These are phyloP conservation scores for Aphodius sticticus DNA, from an alignment of 2,888 invertebrate species.

Conservation along the genomic window DNA sequence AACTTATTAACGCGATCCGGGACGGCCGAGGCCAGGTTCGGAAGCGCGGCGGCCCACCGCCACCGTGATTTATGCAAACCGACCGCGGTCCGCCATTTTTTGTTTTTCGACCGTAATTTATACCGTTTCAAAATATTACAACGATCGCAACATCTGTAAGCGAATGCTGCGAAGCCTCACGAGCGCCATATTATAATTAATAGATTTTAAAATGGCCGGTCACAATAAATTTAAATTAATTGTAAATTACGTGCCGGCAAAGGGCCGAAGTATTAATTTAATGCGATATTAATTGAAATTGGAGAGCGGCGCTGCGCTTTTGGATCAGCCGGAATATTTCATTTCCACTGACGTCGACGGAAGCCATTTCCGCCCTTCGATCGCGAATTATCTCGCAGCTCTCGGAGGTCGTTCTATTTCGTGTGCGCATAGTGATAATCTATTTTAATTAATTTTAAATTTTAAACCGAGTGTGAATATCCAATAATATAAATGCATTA, in stretches of 20 bases:
- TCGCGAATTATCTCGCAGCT: background rate
- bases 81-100: conserved; percentile 10
- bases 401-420: background rate
- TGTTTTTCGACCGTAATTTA: conserved; percentile 33
- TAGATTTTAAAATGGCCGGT: conserved; percentile 22
- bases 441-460: background rate
- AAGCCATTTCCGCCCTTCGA: conserved; percentile 17
- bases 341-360: conserved; percentile 7
- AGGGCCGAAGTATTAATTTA: conserved; percentile 34
- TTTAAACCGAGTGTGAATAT: background rate
- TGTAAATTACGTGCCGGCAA: conserved; percentile 31
- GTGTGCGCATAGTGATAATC: background rate
- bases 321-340: conserved; percentile 15
- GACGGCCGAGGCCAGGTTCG: conserved; percentile 1
- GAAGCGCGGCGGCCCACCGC: conserved; percentile 4
- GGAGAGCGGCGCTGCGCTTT: background rate
- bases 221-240: conserved; percentile 37
- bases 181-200: conserved; percentile 15
- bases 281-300: conserved; percentile 35
- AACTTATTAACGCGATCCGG: conserved; percentile 19
- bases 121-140: conserved; percentile 34
- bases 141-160: conserved; percentile 35
- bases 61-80: conserved; percentile 23
- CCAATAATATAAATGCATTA: background rate
- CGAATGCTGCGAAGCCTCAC: conserved; percentile 9